These are phyloP conservation scores for Lepidurus packardi DNA, from an alignment of 1,140 invertebrate species.

Conservation along the genomic window DNA sequence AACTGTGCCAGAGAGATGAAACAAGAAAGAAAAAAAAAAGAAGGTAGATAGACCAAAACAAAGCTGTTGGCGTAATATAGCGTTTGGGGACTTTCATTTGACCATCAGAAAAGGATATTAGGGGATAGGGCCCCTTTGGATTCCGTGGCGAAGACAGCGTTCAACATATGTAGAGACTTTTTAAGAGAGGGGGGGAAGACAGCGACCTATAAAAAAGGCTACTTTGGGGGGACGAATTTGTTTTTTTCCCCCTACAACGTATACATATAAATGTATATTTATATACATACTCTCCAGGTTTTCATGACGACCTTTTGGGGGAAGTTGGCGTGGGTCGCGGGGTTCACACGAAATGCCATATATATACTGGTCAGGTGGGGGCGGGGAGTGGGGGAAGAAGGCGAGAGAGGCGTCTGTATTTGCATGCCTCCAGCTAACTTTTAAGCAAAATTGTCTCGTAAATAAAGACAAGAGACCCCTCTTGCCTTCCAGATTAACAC, in stretches of 20 bases:
- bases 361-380: background rate
- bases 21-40: background rate
- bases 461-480: background rate
- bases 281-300: background rate
- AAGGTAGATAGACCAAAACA: background rate
- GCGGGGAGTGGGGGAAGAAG: background rate
- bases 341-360: slow-evolving; percentile 21
- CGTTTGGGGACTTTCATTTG: background rate
- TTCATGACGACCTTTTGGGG: background rate
- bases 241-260: background rate
- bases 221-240: background rate
- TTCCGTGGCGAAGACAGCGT: background rate
- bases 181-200: background rate
- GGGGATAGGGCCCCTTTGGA: background rate
- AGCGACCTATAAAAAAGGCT: background rate
- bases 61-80: background rate
- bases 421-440: slow-evolving; percentile 15
- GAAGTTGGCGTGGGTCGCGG: background rate
- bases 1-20: background rate
- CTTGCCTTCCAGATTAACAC: slow-evolving; percentile 21
- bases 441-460: slow-evolving; percentile 13
- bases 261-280: background rate
- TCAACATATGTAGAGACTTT: background rate
- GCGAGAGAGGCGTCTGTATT: background rate
- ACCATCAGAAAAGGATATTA: background rate